Conservation (phyloP, 92 coral and sea anemone species). For the Heteractis magnifica region DNA sequence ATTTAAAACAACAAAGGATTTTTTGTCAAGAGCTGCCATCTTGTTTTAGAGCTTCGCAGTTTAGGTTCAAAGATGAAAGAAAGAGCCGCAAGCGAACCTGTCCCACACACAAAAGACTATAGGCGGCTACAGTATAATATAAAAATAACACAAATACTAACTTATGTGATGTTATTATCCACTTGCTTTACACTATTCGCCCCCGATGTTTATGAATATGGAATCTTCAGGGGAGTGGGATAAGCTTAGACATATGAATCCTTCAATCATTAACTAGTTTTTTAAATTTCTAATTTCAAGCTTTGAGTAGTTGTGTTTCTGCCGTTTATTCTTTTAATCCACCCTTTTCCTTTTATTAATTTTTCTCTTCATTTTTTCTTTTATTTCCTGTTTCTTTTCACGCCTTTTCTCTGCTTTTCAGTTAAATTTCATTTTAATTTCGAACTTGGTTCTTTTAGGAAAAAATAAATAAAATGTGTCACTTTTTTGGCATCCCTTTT, state of each 20-base stretch:
- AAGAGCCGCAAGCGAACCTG: neutral
- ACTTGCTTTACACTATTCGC: neutral
- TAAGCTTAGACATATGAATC: neutral
- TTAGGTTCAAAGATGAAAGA: neutral
- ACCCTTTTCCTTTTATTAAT: neutral
- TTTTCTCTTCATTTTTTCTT: neutral
- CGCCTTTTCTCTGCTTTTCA: neutral
- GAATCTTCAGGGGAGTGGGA: neutral
- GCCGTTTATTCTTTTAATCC: neutral
- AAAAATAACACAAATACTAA: neutral
- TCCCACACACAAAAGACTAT: neutral
- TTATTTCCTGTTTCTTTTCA: neutral
- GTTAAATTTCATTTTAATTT: too few species aligned
- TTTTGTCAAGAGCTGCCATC: neutral
- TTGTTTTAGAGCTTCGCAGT: neutral
- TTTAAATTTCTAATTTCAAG: neutral
- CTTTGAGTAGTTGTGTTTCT: neutral
- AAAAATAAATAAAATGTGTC: too few species aligned
- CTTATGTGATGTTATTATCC: neutral
- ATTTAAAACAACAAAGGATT: neutral
- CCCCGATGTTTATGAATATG: neutral
- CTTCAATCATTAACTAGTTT: neutral
- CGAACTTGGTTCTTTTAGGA: too few species aligned
- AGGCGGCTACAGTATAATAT: neutral
- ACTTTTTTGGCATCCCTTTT: too few species aligned